Base-by-base conservation (phyloP, 2,797 vertebrate genomes). In the Cyprinella venusta region DNA sequence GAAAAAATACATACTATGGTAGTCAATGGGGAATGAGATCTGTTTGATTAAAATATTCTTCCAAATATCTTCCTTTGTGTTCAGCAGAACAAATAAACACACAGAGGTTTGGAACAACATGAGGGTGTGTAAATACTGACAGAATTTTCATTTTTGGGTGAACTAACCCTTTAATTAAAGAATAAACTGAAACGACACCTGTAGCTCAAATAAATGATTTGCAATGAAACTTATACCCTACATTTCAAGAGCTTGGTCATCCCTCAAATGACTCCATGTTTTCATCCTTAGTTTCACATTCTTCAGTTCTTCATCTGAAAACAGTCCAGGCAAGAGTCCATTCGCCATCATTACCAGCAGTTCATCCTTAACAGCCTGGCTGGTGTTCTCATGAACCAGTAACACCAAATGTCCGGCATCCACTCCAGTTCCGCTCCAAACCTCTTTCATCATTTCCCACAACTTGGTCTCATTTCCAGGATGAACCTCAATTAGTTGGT, bases 261-360 rank as follows among this genome's bases (percentile, higher is more conserved):
- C 91, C 84, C 89, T 90, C 5, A 82, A 79, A 38, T 84, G 89
- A 76, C 86, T 87, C 8, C 90, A 83, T 79, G 79, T 83, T 52
- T 88, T 91, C 71, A 92, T 72, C 19, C 86, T 91, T 30, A 91
- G 92, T 65, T 93, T 89, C 9, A 92, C 76, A 2, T 80, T 76
- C 13, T 84, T 85, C 68, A 95, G 82, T 76, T 96, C 92, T 52
- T 94, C 90, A 0, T 94, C 90, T 6, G 89, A 90, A 76, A 93
- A 88, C 70, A 94, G 92, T 1, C 90, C 93, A 6, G 94, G 94
- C 72, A 92, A 94, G 15, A 85, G 91, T 24, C 91, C 92, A 3
- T 90, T 93, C 0, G 89, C 86, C 91, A 95, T 95, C 24, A 95
- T 85, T 9, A 93, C 87, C 72, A 96, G 74, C 5, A 97, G 86